These are phyloP conservation scores for Nomada ferruginata DNA, from an alignment of 2,888 invertebrate species.

Conservation along the genomic window DNA sequence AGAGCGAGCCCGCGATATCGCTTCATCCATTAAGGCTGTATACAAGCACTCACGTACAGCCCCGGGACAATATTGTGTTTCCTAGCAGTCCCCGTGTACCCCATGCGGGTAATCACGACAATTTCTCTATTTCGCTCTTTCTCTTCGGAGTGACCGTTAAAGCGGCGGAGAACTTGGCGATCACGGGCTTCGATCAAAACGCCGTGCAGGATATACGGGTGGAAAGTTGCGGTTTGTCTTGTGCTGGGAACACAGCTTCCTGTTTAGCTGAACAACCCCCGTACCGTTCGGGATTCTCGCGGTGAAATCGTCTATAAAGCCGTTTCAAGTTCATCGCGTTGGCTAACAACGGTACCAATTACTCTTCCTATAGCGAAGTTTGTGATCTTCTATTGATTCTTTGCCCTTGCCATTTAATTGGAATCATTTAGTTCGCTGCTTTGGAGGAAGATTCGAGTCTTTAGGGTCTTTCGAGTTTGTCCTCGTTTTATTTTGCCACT, in stretches of 20 bases:
- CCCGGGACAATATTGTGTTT: conserved; percentile 64
- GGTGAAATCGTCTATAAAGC: neutral
- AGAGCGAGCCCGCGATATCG: conserved; percentile 50
- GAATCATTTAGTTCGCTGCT: too few species aligned
- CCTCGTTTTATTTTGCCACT: too few species aligned
- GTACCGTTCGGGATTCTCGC: conserved; percentile 7
- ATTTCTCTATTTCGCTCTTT: conserved; percentile 24
- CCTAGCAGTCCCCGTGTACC: conserved; percentile 54
- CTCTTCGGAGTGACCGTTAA: conserved; percentile 44
- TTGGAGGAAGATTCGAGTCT: too few species aligned
- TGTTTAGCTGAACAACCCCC: conserved; percentile 46
- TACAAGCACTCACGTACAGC: conserved; percentile 33
- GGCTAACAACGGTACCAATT: neutral
- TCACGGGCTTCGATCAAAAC: conserved; percentile 58
- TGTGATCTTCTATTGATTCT: neutral
- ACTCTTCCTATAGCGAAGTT: neutral
- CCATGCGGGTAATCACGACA: conserved; percentile 68
- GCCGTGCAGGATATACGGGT: conserved; percentile 49
- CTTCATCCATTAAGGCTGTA: conserved; percentile 61
- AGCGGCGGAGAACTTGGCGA: conserved; percentile 56
- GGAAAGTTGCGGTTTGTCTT: conserved; percentile 57
- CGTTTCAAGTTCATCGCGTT: neutral
- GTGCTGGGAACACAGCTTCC: conserved; percentile 51
- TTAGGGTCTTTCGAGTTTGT: too few species aligned
- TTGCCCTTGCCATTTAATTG: neutral